These are phyloP conservation scores for Dipodomys merriami DNA, from an alignment of 2,113 vertebrate genomes.

Conservation along the genomic window DNA sequence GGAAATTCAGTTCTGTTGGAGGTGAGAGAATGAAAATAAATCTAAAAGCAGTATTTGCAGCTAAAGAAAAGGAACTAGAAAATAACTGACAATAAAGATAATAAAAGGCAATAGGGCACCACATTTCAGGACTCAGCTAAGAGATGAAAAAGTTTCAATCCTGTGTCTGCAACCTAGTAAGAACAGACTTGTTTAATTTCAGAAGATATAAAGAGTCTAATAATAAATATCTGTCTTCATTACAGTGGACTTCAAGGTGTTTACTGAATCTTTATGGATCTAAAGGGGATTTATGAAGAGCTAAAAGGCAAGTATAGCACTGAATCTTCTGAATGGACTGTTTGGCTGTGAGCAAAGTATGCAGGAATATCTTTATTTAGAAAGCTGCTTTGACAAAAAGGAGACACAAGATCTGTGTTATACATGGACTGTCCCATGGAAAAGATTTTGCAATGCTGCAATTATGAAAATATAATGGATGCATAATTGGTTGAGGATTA, in stretches of 20 bases:
- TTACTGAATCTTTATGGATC: background rate
- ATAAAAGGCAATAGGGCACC: background rate
- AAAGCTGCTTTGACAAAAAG: background rate
- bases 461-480: constrained; percentile 6
- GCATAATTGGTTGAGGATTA: constrained; percentile 4
- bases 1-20: background rate
- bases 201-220: background rate
- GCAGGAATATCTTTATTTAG: background rate
- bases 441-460: background rate
- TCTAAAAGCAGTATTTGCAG: background rate
- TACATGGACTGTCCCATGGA: background rate
- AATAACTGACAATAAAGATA: background rate
- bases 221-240: background rate
- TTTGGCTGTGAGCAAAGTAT: background rate
- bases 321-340: background rate
- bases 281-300: background rate
- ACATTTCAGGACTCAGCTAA: background rate
- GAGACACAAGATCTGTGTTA: background rate
- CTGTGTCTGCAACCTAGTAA: background rate
- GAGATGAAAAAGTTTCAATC: background rate
- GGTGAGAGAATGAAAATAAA: background rate
- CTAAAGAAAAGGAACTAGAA: background rate
- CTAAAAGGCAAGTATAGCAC: background rate
- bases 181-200: background rate
- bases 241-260: background rate